Evolutionary conservation across 53 echinoderm and acorn worm species (phyloP), one percentile per base, ranked within the genome.

Genomic region (Patiria pectinifera): DNA sequence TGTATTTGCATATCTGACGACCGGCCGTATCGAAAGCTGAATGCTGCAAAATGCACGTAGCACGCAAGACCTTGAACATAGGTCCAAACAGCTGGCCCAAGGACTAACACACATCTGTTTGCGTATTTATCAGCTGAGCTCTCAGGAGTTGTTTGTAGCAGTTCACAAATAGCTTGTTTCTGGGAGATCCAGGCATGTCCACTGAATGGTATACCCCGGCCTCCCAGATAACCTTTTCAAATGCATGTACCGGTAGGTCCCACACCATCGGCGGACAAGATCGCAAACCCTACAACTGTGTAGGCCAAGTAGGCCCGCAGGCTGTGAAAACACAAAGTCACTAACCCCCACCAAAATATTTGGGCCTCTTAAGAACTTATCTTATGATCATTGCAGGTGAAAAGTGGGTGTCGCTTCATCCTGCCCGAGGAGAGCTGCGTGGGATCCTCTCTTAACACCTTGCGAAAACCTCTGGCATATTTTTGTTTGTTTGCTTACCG

Each of bases 281-380:
- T 78, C 19, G 78, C 77, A 77, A 77, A 72, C 87, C 78, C 60
- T 59, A 15, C 58, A 48, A 76, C 87, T 26, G 76, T 87, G 48
- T 45, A 19, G 59, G 45, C 78, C 21, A 23, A 2, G 21, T 11
- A 87, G 21, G 87, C 87, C 87, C 78, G 58, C 87, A 45, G 62
- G 78, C 87, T 76, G 16, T 58, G 59, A 60, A 87, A 76, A 87
- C 78, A 78, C 87, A 87, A 87, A 87, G 87, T 87, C 87, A 87
- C 87, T 87, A 77, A 87, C 87, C 87, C 63, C 87, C 87, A 76
- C 87, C 78, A 87, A 87, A 87, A 87, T 76, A 87, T 76, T 86
- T 86, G 86, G 86, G 48, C 86, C 86, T 5, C 53, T 53, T 74
- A 74, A 87, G 86, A 71, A 74, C 87, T 87, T 87, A 87, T 87